These are phyloP conservation scores for Encarsia formosa DNA, from an alignment of 2,888 invertebrate species.

Conservation along the genomic window DNA sequence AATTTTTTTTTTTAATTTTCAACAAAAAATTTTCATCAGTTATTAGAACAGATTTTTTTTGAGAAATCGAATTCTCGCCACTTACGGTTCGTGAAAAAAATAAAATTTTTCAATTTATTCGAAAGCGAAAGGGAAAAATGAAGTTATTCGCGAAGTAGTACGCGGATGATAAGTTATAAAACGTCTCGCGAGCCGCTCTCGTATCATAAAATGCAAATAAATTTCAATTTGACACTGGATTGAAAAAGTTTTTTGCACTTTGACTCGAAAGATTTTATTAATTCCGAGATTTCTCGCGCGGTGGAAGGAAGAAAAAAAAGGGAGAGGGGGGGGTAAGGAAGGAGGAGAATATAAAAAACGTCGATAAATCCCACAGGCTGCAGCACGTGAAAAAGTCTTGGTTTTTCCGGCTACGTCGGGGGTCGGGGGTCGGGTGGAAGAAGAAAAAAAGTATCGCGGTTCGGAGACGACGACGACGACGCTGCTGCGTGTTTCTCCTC, in stretches of 20 bases:
- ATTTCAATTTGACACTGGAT: slow-evolving; percentile 22
- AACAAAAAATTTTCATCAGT: too few relatives aligned
- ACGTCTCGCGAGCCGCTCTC: too few relatives aligned
- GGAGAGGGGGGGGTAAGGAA: background rate
- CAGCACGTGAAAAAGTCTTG: slow-evolving; percentile 20
- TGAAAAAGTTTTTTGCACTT: slow-evolving; percentile 22
- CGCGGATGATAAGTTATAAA: slow-evolving; percentile 6
- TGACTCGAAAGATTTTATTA: slow-evolving; percentile 22
- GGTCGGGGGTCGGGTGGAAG: background rate
- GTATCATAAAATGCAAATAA: slow-evolving; percentile 14
- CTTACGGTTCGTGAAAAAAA: too few relatives aligned
- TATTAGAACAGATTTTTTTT: too few relatives aligned
- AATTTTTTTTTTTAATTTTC: too few relatives aligned
- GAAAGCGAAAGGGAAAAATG: too few relatives aligned
- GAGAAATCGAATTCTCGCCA: too few relatives aligned
- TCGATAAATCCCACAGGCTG: slow-evolving; percentile 24
- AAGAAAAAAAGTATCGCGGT: background rate
- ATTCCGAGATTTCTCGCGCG: slow-evolving; percentile 20
- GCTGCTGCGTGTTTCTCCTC: slow-evolving; percentile 28
- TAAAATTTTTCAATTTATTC: too few relatives aligned
- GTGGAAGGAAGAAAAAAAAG: background rate
- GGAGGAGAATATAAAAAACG: slow-evolving; percentile 9
- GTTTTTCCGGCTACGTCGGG: slow-evolving; percentile 13
- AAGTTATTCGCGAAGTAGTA: too few relatives aligned
- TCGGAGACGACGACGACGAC: slow-evolving; percentile 9